Conservation (phyloP, 2,888 invertebrate genomes). For the Acronicta alni region DNA sequence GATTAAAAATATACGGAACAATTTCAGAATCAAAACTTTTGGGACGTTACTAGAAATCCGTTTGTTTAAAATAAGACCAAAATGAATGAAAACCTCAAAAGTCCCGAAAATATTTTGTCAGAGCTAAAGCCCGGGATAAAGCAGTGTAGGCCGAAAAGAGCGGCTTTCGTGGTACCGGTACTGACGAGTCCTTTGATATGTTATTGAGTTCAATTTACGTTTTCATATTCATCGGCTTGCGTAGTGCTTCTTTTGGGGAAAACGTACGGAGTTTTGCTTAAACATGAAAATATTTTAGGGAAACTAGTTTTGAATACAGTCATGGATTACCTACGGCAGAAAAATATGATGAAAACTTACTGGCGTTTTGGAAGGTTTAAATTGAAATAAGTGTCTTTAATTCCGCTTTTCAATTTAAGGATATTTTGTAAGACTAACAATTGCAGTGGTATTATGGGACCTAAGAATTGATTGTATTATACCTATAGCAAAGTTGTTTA, state of each 20-base stretch:
- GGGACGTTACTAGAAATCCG: slow-evolving; percentile 15
- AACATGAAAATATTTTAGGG: slow-evolving; percentile 26
- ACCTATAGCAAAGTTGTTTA: too few species aligned
- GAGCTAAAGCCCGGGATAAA: slow-evolving; percentile 70
- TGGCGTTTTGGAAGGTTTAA: not conserved
- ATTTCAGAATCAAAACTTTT: slow-evolving; percentile 27
- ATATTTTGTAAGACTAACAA: not conserved
- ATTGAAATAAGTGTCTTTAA: not conserved
- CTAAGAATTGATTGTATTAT: too few species aligned
- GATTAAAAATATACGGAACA: slow-evolving; percentile 5
- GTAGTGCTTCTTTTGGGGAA: slow-evolving; percentile 41
- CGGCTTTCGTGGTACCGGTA: slow-evolving; percentile 59
- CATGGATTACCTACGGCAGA: not conserved
- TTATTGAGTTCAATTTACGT: slow-evolving; percentile 81
- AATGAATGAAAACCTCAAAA: slow-evolving; percentile 52
- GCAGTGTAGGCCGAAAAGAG: slow-evolving; percentile 68
- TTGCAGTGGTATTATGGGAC: too few species aligned
- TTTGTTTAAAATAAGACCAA: slow-evolving; percentile 40
- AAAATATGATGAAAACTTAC: not conserved
- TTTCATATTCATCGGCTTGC: slow-evolving; percentile 68
- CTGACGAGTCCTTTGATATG: slow-evolving; percentile 80
- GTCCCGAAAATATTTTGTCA: slow-evolving; percentile 64
- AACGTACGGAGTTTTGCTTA: slow-evolving; percentile 32
- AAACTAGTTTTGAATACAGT: slow-evolving; percentile 33
- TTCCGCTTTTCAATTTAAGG: not conserved